These are phyloP conservation scores for Prionailurus viverrinus DNA, from an alignment of 2,113 vertebrate genomes.

Conservation along the genomic window DNA sequence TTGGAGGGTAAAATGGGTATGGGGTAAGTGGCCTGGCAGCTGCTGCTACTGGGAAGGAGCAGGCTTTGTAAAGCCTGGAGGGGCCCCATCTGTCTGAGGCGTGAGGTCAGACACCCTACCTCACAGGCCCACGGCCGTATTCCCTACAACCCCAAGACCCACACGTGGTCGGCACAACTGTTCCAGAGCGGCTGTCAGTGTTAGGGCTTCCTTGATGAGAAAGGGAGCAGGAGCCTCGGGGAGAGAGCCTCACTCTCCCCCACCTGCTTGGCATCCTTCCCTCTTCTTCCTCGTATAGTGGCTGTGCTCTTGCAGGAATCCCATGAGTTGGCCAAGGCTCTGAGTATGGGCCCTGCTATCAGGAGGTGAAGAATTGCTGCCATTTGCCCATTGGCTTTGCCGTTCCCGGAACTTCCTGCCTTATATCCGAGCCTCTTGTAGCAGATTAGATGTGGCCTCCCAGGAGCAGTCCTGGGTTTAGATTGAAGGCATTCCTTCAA, in stretches of 20 bases:
- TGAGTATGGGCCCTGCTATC: not conserved
- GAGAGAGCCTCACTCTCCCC: not conserved
- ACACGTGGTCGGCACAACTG: rapidly evolving
- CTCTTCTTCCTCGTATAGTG: not conserved
- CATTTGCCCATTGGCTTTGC: not conserved
- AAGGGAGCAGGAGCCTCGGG: not conserved
- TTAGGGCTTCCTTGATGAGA: not conserved
- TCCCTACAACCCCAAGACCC: not conserved
- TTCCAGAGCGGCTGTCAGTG: not conserved
- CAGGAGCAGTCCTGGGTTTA: not conserved
- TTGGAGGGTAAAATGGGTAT: too few relatives aligned
- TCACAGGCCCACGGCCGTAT: not conserved
- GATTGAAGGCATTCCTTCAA: rapidly evolving
- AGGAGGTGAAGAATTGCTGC: not conserved
- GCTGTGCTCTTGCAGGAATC: not conserved
- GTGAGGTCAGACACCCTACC: not conserved
- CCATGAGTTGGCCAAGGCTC: not conserved
- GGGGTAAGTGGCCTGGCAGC: not conserved
- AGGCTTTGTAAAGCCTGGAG: not conserved
- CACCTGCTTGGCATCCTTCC: not conserved
- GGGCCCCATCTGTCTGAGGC: not conserved
- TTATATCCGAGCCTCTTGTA: not conserved
- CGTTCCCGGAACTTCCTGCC: not conserved
- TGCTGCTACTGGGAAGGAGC: not conserved
- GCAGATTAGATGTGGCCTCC: not conserved